A percentile compares a stretch with the other conserved stretches of the same genome.
These are phyloP conservation scores for Eleginops maclovinus DNA, from an alignment of 2,113 vertebrate species.

Conservation along the genomic window DNA sequence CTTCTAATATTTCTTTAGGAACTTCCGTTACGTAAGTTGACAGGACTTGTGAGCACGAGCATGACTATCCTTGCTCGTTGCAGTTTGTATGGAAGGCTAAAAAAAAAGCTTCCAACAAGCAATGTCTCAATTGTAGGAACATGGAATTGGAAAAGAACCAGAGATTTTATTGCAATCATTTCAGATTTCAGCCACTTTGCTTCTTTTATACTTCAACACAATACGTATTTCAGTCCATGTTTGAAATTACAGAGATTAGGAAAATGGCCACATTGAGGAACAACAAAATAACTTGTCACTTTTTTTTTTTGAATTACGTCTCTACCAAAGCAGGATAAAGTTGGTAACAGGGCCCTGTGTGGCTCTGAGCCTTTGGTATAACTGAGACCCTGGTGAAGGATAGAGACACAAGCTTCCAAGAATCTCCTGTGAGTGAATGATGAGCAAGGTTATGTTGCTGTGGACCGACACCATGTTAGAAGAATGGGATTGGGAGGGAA, in stretches of 20 bases:
- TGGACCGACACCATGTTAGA: conserved; percentile 56
- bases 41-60: conserved; percentile 23
- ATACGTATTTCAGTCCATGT: conserved; percentile 34
- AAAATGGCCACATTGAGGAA: conserved; percentile 38
- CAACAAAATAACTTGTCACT: conserved; percentile 22
- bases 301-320: conserved; percentile 25
- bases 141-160: conserved; percentile 26
- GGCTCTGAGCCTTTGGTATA: conserved; percentile 38
- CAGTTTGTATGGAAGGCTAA: conserved; percentile 17
- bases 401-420: conserved; percentile 66
- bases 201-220: conserved; percentile 34
- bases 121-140: conserved; percentile 3
- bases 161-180: conserved; percentile 40
- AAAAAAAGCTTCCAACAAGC: conserved; percentile 3
- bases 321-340: conserved; percentile 12
- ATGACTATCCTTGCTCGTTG: neutral
- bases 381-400: conserved; percentile 48
- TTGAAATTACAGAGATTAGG: conserved; percentile 48
- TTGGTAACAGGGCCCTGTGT: conserved; percentile 17
- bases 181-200: conserved; percentile 6
- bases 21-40: conserved; percentile 13
- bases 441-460: conserved; percentile 50
- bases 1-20: conserved; percentile 31
- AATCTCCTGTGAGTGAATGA: conserved; percentile 63
- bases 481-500: conserved; percentile 57